Evolutionary conservation across 2,797 vertebrate species (phyloP), one percentile per base, ranked within the genome.

Genomic region (Cichlasoma orientale): DNA sequence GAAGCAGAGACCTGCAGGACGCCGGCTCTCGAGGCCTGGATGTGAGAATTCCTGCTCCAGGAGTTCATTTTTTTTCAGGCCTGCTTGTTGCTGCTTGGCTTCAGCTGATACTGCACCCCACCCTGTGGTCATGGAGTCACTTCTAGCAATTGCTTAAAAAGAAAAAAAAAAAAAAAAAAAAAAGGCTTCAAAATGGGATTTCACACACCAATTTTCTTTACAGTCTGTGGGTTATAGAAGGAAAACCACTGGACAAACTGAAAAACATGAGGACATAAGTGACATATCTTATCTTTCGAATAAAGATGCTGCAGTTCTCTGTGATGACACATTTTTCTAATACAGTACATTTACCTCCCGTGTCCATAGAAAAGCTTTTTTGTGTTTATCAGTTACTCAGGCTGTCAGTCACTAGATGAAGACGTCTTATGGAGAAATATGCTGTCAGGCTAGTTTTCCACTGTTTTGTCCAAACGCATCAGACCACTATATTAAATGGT

Each of bases 381-480:
- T 66, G 9, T 44, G 16, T 1, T 66, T 66, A 23, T 47, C 41
- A 50, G 18, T 50, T 41, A 68, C 44, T 50, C 61, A 68, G 12
- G 25, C 25, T n/a, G 10, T 29, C 41, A 50, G 10, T 50, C 16
- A 50, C 16, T 18, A 31, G 1, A 18, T 50, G 44, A 68, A 68
- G 23, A 29, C 41, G 23, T 50, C 41, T 44, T 12, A 18, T 19
- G 38, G 23, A 5, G 23, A 47, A 50, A 50, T 13, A 18, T 31
- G 3, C 5, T 58, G 23, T 55, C 2, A 11, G n/a, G 55, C 9
- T 23, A 0, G 14, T 54, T 66, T 10, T 1, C 10, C 27, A 31
- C 29, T 58, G 21, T 77, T 83, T 82, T 44, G 27, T 16, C 12
- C 19, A 41, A 41, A 75, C 58, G 66, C 66, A 79, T 52, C 18